Base-by-base conservation (phyloP, 2,113 vertebrate genomes). In the Dicaeum eximium region DNA sequence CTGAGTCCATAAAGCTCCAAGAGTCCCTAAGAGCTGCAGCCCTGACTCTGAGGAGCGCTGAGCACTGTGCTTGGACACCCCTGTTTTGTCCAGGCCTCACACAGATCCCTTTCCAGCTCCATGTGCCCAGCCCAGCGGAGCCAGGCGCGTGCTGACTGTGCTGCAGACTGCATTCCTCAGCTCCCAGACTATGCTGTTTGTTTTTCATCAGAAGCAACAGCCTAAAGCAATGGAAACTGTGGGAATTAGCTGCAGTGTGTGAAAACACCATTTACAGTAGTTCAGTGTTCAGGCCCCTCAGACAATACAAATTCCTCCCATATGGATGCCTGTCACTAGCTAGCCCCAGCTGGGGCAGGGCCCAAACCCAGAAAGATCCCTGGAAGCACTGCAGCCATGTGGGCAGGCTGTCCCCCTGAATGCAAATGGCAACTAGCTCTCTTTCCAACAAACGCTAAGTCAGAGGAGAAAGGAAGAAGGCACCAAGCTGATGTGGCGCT, bases 141-240 rank as follows among this genome's bases (percentile, higher is more conserved):
- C 48, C 1, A 83, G 60, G 40, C 48, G 0, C 0, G 1, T 38
- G 82, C 88, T 65, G 74, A 84, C 83, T 38, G 21, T 0, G 3
- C 86, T 60, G 47, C 91, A 88, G 88, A 73, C 77, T 21, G 53
- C 87, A 96, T 97, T 97, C 96, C 95, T 95, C 69, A 95, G 82
- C 94, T 93, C 87, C 82, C 96, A 95, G 97, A 96, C 80, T 64
- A 2, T 48, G 77, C 81, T 94, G 91, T 97, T 95, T 94, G 86
- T 69, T 97, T 98, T 97, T 97, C 94, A 85, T 82, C 50, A 92
- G 85, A 96, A 95, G 94, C 83, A 97, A 96, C 80, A 97, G 88
- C 94, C 93, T 93, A 93, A 44, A 96, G 95, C 96, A 73, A 96
- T 96, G 95, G 93, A 88, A 97, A 97, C 93, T 95, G 95, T 97